Evolutionary conservation across 2,113 vertebrate species (phyloP).

Genomic region (Ptyas mucosa): DNA sequence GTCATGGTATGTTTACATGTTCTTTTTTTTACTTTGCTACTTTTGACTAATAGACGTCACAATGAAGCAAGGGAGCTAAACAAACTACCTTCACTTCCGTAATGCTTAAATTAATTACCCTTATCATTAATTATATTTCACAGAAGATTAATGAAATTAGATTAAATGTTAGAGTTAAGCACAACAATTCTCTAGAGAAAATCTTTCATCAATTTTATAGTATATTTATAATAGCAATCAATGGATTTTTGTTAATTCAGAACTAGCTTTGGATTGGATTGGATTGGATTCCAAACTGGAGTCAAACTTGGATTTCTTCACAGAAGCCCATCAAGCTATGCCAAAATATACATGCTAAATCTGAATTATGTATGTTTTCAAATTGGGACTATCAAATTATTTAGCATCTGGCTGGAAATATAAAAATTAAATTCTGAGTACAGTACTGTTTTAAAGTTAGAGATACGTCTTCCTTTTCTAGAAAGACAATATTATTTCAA

Average conservation of each 20-base stretch:
- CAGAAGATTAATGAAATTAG: background rate
- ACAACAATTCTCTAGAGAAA: background rate
- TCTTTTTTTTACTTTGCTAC: background rate
- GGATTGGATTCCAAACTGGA: background rate
- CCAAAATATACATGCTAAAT: background rate
- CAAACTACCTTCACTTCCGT: background rate
- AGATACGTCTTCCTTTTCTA: background rate
- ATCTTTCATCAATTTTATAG: background rate
- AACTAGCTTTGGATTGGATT: background rate
- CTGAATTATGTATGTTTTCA: background rate
- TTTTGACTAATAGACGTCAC: background rate
- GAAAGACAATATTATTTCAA: background rate
- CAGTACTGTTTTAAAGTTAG: background rate
- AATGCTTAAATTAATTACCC: background rate
- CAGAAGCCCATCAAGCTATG: background rate
- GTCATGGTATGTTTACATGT: background rate
- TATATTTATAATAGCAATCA: background rate
- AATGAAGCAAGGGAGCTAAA: background rate
- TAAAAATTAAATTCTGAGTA: background rate
- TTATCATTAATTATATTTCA: background rate
- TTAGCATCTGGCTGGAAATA: too few relatives aligned
- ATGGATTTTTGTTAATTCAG: background rate
- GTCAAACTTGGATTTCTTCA: background rate
- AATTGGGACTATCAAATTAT: background rate
- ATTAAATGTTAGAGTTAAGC: background rate